Conservation (phyloP, 2,797 vertebrate species). For the Lepidocolaptes lacrymiger region DNA sequence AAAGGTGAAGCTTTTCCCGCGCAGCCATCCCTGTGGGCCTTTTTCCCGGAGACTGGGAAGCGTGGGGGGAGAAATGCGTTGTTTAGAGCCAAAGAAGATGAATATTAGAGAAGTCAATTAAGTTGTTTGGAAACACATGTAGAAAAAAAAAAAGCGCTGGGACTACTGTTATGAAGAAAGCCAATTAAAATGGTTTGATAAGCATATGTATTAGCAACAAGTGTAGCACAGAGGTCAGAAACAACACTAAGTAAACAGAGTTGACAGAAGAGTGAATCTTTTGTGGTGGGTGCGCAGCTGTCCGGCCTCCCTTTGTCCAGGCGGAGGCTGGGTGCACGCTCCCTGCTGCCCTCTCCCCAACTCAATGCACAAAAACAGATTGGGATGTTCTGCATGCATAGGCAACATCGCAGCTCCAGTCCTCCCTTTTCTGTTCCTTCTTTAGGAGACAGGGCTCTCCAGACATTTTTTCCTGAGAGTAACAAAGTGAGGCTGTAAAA, state of each 20-base stretch:
- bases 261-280: slow-evolving; percentile 85
- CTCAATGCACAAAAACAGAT: slow-evolving; percentile 89
- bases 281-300: slow-evolving; percentile 88
- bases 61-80: not conserved
- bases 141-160: not conserved
- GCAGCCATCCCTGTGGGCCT: not conserved
- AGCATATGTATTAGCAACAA: slow-evolving; percentile 77
- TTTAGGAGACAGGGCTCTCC: slow-evolving; percentile 74
- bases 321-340: slow-evolving; percentile 86
- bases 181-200: slow-evolving; percentile 82
- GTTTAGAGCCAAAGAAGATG: not conserved
- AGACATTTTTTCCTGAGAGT: slow-evolving; percentile 75
- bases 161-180: slow-evolving; percentile 69
- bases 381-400: slow-evolving; percentile 86
- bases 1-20: not conserved
- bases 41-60: not conserved
- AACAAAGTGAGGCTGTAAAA: slow-evolving; percentile 82
- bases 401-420: slow-evolving; percentile 80
- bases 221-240: slow-evolving; percentile 81
- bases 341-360: slow-evolving; percentile 85
- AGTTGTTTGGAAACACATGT: slow-evolving; percentile 76
- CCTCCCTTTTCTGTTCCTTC: slow-evolving; percentile 81
- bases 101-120: slow-evolving; percentile 73
- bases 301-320: slow-evolving; percentile 88
- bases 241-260: slow-evolving; percentile 90